Base-by-base conservation (phyloP, 1,140 invertebrate species). In the Chymomyza costata region DNA sequence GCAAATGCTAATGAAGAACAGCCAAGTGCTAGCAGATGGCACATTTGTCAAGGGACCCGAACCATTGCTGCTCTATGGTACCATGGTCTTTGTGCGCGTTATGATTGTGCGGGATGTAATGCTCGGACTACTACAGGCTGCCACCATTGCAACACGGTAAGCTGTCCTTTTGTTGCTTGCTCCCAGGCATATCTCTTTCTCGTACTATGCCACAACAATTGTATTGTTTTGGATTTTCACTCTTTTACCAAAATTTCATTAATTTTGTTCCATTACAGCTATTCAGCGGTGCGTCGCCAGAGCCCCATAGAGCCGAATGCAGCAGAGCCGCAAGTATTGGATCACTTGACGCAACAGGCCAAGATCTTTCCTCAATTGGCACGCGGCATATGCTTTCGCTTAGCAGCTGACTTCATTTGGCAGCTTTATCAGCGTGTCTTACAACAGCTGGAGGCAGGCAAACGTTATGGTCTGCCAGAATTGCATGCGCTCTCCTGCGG, bases 1-100 rank as follows among this genome's bases (percentile, higher is more conserved):
- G 11, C 88, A 96, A 54, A 95, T 98, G 95, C 85, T 98, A 0
- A 97, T 97, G 95, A 96, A 94, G 88, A 94, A 97, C 87, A 91
- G 92, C 38, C 89, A 97, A 88, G 94, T 95, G 76, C 86, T 91
- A 13, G 84, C 88, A 88, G 94, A 97, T 87, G 96, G 96, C 6
- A 94, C 92, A 6, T 98, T 96, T 83, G 88, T 95, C 0, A 92
- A 93, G 84, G 90, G 94, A 0, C 88, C 91, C 2, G 94, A 91
- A 80, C 91, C 93, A 21, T 94, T 97, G 84, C 87, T 97, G 0
- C 92, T 95, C 0, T 98, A 97, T 86, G 95, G 95, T 5, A 95
- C 95, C 0, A 97, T 98, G 96, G 93, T 97, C 82, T 95, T 96
- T 83, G 93, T 97, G 0, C 88, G 96, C 15, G 93, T 96, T 7